These are phyloP conservation scores for Dorcus hopei DNA, from an alignment of 2,888 invertebrate genomes.

Conservation along the genomic window DNA sequence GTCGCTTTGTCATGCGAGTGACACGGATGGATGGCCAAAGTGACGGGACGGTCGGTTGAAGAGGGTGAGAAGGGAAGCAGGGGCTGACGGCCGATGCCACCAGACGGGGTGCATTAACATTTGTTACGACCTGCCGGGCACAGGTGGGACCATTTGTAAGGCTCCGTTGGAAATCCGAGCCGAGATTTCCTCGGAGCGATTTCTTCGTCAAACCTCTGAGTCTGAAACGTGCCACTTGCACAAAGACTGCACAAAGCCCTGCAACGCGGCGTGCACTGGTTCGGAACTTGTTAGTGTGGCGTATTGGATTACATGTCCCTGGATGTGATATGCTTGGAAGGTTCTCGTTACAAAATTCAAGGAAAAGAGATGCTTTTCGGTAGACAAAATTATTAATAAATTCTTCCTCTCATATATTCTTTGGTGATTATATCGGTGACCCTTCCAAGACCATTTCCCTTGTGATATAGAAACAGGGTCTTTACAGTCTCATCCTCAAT, in stretches of 20 bases:
- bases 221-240: conserved; percentile 25
- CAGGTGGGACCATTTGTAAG: conserved; percentile 42
- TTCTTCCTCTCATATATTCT: no score
- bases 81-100: conserved; percentile 32
- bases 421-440: no score
- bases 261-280: background rate
- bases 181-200: conserved; percentile 27
- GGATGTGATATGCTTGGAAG: no score
- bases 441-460: no score
- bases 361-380: no score
- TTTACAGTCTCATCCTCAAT: no score
- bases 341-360: no score
- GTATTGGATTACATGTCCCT: no score
- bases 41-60: conserved; percentile 7
- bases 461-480: no score
- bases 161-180: conserved; percentile 33
- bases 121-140: conserved; percentile 44
- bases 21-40: conserved; percentile 15
- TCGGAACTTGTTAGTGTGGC: background rate
- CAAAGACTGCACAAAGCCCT: conserved; percentile 14
- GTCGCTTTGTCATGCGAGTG: background rate
- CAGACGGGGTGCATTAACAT: conserved; percentile 34
- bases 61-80: background rate
- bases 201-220: conserved; percentile 18
- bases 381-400: no score